Percentiles rank a stretch among this genome's conserved stretches.
Conservation (phyloP, 2,888 invertebrate species). For the Chrysolina oricalcia region DNA sequence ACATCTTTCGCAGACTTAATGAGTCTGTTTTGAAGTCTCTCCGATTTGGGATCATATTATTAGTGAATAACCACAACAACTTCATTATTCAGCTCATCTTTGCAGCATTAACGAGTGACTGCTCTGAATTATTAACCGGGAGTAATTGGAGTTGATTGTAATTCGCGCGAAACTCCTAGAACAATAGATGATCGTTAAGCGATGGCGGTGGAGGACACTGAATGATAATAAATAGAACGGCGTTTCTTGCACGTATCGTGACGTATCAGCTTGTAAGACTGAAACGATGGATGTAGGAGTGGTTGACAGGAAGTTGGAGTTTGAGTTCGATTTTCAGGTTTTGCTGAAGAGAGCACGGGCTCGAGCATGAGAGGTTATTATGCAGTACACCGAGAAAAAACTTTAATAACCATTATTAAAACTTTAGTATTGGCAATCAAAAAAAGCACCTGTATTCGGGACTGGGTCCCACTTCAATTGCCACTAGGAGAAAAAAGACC, state of each 20-base stretch:
- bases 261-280: too few species aligned
- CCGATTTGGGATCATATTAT: slow-evolving; percentile 28
- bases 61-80: slow-evolving; percentile 33
- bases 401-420: too few species aligned
- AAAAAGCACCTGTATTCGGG: too few species aligned
- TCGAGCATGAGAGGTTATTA: too few species aligned
- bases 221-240: slow-evolving; percentile 8
- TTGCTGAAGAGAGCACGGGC: too few species aligned
- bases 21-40: slow-evolving; percentile 30
- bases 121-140: slow-evolving; percentile 33
- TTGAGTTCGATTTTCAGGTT: neutral
- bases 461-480: too few species aligned
- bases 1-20: slow-evolving; percentile 15
- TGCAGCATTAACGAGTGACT: slow-evolving; percentile 31
- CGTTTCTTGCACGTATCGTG: neutral
- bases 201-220: slow-evolving; percentile 11
- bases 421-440: too few species aligned
- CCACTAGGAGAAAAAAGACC: too few species aligned
- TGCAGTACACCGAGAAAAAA: too few species aligned
- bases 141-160: slow-evolving; percentile 36
- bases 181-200: slow-evolving; percentile 28
- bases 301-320: neutral
- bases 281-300: neutral
- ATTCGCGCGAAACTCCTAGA: slow-evolving; percentile 20
- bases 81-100: slow-evolving; percentile 35